A percentile compares a stretch with the other conserved stretches of the same genome.
phyloP scores from a whole-genome alignment of 2,888 invertebrate genomes.

The Trissoscelio sp. region DNA sequence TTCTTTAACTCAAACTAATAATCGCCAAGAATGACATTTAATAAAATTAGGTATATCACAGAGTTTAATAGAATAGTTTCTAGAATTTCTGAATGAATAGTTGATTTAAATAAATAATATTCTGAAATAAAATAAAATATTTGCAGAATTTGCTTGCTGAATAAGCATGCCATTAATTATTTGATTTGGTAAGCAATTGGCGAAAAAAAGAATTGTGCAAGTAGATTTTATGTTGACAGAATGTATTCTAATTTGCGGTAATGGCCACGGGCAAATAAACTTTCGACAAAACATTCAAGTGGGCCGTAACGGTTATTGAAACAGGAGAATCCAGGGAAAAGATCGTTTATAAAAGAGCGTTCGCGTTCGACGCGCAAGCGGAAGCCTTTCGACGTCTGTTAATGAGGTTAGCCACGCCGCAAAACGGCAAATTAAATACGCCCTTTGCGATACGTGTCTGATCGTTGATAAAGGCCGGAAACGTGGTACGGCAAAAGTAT shows the following conservation, averaged over 20 bases:
- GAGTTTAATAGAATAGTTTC: too few relatives aligned
- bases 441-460: constrained; percentile 41
- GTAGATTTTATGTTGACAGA: not conserved
- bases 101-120: too few relatives aligned
- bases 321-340: constrained; percentile 30
- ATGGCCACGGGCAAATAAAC: constrained; percentile 8
- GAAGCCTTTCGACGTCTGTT: constrained; percentile 35
- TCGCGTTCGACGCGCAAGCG: constrained; percentile 25
- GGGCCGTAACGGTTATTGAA: constrained; percentile 22
- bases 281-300: constrained; percentile 17
- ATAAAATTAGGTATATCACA: too few relatives aligned
- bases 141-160: too few relatives aligned
- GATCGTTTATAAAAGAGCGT: constrained; percentile 16
- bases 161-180: too few relatives aligned
- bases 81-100: too few relatives aligned
- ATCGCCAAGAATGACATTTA: too few relatives aligned
- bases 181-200: too few relatives aligned
- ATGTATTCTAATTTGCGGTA: constrained; percentile 20
- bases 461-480: constrained; percentile 46
- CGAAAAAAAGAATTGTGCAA: not conserved
- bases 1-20: too few relatives aligned
- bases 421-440: constrained; percentile 48
- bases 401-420: constrained; percentile 43
- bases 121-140: too few relatives aligned
- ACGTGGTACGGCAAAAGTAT: constrained; percentile 24